Base-by-base conservation (phyloP, 2,113 vertebrate species). In the Perognathus longimembris region DNA sequence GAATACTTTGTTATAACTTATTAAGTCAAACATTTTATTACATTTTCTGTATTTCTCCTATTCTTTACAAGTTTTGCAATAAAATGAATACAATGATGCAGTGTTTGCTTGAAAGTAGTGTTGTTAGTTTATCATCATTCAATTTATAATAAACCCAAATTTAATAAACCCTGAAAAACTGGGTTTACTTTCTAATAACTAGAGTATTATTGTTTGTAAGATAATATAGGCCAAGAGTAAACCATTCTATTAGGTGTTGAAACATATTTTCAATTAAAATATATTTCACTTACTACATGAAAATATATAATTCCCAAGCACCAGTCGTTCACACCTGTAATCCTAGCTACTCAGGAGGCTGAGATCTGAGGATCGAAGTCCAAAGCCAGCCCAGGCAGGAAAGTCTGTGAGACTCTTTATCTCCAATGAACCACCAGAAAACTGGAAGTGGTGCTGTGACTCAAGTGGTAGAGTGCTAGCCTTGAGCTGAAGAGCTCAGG, bases 261-360 rank as follows among this genome's bases (percentile, higher is more conserved):
- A 1, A 34, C 59, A 87, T 64, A 76, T 75, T 92, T 93, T 78
- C 9, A 70, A 64, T 32, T 42, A 84, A 79, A 85, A 77, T 70
- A 71, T 30, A 75, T 64, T 70, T 4, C 6, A 70, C 28, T 90
- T 66, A 64, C 86, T 75, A 3, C 34, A 77, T 74, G 73, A 85
- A 93, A 92, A 50, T 71, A 85, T 59, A 54, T 18, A 54, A 14
- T 54, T 12, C 14, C 50, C 50, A 54, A 4, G 50, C 12, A 54
- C 15, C 15, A 18, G 14, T 54, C 12, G 4, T 54, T 54, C 50
- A 54, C 4, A 15, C 50, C 50, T 54, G 17, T 54, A 54, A 54
- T 54, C 50, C 15, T 54, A 54, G 50, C 50, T 54, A 54, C 50
- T 54, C 50, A 54, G 50, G 50, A 54, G 50, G 50, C 50, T 54